Base-by-base conservation (phyloP, 1,140 invertebrate genomes). In the Leptinotarsa lineolata region DNA sequence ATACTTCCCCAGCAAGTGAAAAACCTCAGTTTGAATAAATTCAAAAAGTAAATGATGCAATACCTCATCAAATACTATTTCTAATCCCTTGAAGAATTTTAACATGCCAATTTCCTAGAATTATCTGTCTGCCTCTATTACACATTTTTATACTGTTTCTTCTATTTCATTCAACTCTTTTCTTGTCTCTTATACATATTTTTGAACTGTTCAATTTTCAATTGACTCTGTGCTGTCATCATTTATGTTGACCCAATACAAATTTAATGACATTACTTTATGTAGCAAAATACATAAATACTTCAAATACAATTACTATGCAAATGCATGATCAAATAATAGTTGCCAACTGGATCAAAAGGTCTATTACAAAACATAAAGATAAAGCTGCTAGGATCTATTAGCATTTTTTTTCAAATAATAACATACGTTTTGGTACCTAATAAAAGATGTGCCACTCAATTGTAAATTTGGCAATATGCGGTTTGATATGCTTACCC, bases 41-140 rank as follows among this genome's bases (percentile, higher is more conserved):
- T 63, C n/a, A 22, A 63, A 63, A 63, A 22, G 18, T 18, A n/a
- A 21, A 63, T 63, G 13, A 63, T n/a, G 60, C 4, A 20, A 63
- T 63, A 63, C 18, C 60, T 63, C 60, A 15, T 63, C 18, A 3
- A 63, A 63, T 13, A 63, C 6, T 63, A 18, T 63, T 21, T 22
- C 13, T 63, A 63, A 13, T 0, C 60, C 0, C 6, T 63, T 12
- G 20, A 63, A n/a, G 60, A 22, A 63, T 63, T n/a, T 16, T 22
- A n/a, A 63, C 60, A 63, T 15, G 13, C 60, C 13, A 22, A 63
- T 63, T 18, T 16, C 22, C 11, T 16, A 16, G 60, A 21, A 21
- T 16, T 22, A n/a, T n/a, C 60, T 21, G 13, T 18, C 22, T 12
- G 60, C 4, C 4, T 13, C 3, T 13, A 63, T 63, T 11, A 18